These are phyloP conservation scores for Ophion slaviceki DNA, from an alignment of 2,888 invertebrate species.

Conservation along the genomic window DNA sequence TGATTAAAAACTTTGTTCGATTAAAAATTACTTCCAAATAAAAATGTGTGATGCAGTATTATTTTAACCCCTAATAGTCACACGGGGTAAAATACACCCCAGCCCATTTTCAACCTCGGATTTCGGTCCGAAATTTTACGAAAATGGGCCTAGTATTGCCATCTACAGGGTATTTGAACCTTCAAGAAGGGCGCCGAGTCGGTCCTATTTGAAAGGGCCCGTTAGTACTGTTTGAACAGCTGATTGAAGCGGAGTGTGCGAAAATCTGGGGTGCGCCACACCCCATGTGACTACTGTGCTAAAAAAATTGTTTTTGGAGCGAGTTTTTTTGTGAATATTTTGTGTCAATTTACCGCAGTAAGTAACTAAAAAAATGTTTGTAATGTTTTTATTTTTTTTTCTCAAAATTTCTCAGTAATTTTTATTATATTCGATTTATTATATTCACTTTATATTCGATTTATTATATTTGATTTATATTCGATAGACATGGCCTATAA, in stretches of 20 bases:
- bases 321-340: too few species aligned
- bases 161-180: conserved; percentile 4
- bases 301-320: conserved; percentile 1
- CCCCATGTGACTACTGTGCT: conserved; percentile 11
- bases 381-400: conserved; percentile 18
- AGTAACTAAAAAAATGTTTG: conserved; percentile 12
- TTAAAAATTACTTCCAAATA: too few species aligned
- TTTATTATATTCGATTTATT: neutral
- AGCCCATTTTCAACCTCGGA: neutral
- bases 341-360: conserved; percentile 8
- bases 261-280: conserved; percentile 14
- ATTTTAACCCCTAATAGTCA: too few species aligned
- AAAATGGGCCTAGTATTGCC: conserved; percentile 15
- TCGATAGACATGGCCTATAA: too few species aligned
- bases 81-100: too few species aligned
- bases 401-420: conserved; percentile 14
- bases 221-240: conserved; percentile 6
- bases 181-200: conserved; percentile 11
- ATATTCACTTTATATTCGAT: too few species aligned
- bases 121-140: neutral
- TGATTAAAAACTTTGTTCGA: too few species aligned
- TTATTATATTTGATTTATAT: too few species aligned
- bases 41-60: too few species aligned
- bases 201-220: conserved; percentile 7
- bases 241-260: conserved; percentile 7